phyloP scores from a whole-genome alignment of 2,797 vertebrate genomes.

The Siniperca undulata region DNA sequence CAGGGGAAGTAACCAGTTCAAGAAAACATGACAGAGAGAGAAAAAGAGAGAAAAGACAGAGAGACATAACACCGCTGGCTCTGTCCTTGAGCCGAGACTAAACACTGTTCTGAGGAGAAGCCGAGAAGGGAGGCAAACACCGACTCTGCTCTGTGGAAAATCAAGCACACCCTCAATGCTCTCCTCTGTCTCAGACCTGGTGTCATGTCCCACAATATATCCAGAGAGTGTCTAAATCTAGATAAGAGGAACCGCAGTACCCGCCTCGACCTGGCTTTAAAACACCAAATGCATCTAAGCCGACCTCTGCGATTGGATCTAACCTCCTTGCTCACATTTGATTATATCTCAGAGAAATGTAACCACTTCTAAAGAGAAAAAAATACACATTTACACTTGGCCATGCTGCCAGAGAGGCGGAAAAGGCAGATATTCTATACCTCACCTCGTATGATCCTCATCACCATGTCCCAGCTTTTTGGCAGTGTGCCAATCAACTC shows the following conservation, averaged over 20 bases:
- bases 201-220: not conserved
- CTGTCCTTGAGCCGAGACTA: conserved; percentile 77
- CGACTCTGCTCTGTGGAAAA: conserved; percentile 49
- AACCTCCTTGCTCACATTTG: conserved; percentile 3
- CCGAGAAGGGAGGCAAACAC: conserved; percentile 31
- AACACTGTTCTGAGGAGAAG: conserved; percentile 53
- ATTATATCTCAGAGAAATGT: conserved; percentile 3
- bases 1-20: conserved; percentile 36
- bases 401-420: not conserved
- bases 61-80: conserved; percentile 68
- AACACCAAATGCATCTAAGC: not conserved
- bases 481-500: not conserved
- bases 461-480: not conserved
- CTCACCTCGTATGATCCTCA: not conserved
- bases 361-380: not conserved
- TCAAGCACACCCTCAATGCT: conserved; percentile 8
- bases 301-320: conserved; percentile 16
- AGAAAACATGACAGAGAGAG: conserved; percentile 50
- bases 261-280: conserved; percentile 6
- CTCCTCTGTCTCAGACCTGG: conserved; percentile 12
- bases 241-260: conserved; percentile 1
- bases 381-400: not conserved
- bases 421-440: not conserved
- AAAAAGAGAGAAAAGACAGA: conserved; percentile 36
- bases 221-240: conserved; percentile 20